Percentiles rank a stretch among this genome's conserved stretches.
These are phyloP conservation scores for Hymenopus coronatus DNA, from an alignment of 2,888 invertebrate genomes.

Conservation along the genomic window DNA sequence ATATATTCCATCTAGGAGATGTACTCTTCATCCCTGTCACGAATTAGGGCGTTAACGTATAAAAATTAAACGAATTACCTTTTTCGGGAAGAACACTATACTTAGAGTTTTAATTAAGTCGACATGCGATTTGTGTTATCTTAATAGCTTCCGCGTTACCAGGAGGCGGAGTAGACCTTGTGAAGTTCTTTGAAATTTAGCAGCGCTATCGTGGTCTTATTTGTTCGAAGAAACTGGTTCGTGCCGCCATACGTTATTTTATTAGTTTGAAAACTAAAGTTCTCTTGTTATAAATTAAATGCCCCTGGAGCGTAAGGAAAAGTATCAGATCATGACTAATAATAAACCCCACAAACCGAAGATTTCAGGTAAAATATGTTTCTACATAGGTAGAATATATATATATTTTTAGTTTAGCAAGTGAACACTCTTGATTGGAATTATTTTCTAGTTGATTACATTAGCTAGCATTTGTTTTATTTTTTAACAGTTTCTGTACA, in stretches of 20 bases:
- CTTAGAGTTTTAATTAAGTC: neutral
- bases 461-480: too few relatives aligned
- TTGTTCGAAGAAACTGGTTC: neutral
- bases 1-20: too few relatives aligned
- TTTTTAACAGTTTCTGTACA: too few relatives aligned
- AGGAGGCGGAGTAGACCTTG: neutral
- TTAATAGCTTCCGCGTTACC: neutral
- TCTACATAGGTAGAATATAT: too few relatives aligned
- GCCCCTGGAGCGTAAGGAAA: neutral
- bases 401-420: too few relatives aligned
- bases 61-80: neutral
- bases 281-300: neutral
- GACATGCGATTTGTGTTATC: neutral
- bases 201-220: neutral
- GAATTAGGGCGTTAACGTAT: neutral
- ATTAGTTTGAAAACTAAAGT: neutral
- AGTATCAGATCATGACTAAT: too few relatives aligned
- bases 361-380: too few relatives aligned
- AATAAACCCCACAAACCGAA: too few relatives aligned
- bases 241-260: neutral
- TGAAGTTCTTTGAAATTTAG: neutral
- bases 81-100: neutral
- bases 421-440: too few relatives aligned
- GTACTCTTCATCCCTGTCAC: neutral
- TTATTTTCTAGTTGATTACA: too few relatives aligned